Evolutionary conservation across 35 echinoderm and acorn worm species (phyloP), one percentile per base, ranked within the genome.

Genomic region (Ptychodera flava): DNA sequence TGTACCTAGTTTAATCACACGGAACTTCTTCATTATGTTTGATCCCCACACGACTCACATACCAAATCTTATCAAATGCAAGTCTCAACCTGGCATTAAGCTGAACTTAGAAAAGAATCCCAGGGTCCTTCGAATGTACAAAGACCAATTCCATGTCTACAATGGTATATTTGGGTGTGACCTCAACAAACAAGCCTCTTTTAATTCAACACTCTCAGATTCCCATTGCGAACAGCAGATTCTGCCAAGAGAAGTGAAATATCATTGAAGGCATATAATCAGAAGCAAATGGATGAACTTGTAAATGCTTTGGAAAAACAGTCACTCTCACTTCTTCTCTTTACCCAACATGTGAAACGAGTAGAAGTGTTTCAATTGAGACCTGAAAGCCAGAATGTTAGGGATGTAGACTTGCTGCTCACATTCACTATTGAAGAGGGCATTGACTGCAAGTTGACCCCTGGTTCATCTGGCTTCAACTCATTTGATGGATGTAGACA

Each of bases 11-110:
- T 64, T 64, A 6, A 64, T 64, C 22, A 12, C 45, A 22, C 6
- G 45, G 22, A 6, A 64, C 45, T 64, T 64, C 45, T 22, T 64
- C 22, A 22, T 64, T 64, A 64, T 93, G 35, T 93, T 91, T 90
- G 95, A 97, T 85, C 95, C 95, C 15, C 87, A 92, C 77, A 88
- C 87, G 35, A 90, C 33, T n/a, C 84, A 87, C 81, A 89, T 97
- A 29, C 84, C 79, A 37, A 34, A 35, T 31, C 85, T 84, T 31
- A 35, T 94, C 36, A 38, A 36, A 32, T 30, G 85, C 22, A 33
- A 77, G 53, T 86, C 78, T 32, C 76, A 86, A 38, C 89, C 88
- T 0, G 92, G 92, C 2, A 93, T 97, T 16, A 89, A 85, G 33
- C 38, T 97, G 29, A 79, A 97, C 37, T 77, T 97, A 16, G 84